Conservation (phyloP, 1,140 invertebrate genomes). For the Liolophura sinensis region DNA sequence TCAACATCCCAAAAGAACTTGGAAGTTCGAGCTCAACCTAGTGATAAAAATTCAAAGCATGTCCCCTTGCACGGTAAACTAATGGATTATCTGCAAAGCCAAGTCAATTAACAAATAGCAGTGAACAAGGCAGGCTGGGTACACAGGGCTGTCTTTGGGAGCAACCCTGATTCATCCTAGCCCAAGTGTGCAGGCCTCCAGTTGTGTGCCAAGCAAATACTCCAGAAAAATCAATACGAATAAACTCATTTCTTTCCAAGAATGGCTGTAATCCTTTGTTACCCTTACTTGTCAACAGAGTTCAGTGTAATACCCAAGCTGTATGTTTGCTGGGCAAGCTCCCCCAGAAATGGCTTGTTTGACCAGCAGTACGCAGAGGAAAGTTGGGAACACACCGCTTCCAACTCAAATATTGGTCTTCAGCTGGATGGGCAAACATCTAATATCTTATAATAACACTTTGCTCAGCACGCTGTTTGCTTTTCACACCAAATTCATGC, state of each 20-base stretch:
- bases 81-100: too few species aligned
- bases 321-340: constrained; percentile 16
- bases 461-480: constrained; percentile 18
- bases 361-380: constrained; percentile 12
- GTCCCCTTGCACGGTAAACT: too few species aligned
- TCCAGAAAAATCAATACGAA: constrained; percentile 11
- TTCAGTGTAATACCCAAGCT: constrained; percentile 15
- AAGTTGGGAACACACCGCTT: constrained; percentile 9
- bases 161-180: too few species aligned
- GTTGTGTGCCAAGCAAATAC: constrained; percentile 3
- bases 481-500: constrained; percentile 23
- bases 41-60: too few species aligned
- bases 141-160: too few species aligned
- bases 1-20: too few species aligned
- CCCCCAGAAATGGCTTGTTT: constrained; percentile 6
- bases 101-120: too few species aligned
- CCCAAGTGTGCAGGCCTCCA: too few species aligned
- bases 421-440: constrained; percentile 23
- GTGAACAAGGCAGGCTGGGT: too few species aligned
- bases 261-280: constrained; percentile 25
- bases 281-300: constrained; percentile 19
- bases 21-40: too few species aligned
- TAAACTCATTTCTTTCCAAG: constrained; percentile 24
- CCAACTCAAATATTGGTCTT: constrained; percentile 30
- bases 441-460: constrained; percentile 34